Percentiles rank a stretch among this genome's conserved stretches.
These are phyloP conservation scores for Mythimna pallens DNA, from an alignment of 2,888 invertebrate species.

Conservation along the genomic window DNA sequence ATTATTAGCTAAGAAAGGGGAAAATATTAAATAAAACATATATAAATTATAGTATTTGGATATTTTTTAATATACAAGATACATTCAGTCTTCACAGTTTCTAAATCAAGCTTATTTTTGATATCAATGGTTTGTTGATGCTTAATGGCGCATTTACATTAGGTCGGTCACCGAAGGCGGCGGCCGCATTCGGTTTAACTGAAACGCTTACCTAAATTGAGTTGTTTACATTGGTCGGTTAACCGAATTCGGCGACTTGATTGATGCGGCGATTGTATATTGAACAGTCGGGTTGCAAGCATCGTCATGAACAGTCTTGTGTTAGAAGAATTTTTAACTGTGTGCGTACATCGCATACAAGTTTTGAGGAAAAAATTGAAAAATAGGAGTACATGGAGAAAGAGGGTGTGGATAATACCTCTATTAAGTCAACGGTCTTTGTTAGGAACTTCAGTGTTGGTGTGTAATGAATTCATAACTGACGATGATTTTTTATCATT, in stretches of 20 bases:
- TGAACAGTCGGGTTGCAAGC: conserved; percentile 44
- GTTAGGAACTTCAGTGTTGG: conserved; percentile 38
- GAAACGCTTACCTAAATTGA: conserved; percentile 50
- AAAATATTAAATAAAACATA: no score
- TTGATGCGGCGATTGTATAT: conserved; percentile 46
- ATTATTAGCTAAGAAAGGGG: no score
- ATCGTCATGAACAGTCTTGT: conserved; percentile 39
- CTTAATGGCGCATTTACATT: no score
- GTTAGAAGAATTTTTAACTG: conserved; percentile 34
- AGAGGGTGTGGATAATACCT: conserved; percentile 31
- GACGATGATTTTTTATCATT: no score
- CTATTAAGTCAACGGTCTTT: conserved; percentile 39
- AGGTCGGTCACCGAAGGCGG: conserved; percentile 1
- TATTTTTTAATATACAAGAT: no score
- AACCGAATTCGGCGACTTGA: conserved; percentile 47
- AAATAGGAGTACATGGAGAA: no score
- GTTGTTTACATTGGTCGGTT: conserved; percentile 49
- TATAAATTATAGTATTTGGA: no score
- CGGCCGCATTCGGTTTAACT: conserved; percentile 53
- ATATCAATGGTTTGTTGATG: no score
- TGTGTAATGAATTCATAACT: conserved; percentile 11
- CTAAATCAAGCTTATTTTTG: no score
- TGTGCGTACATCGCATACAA: no score
- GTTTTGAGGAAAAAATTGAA: no score
- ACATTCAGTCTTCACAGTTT: no score